Evolutionary conservation across 2,888 invertebrate genomes (phyloP).

Genomic region (Liopterus haemorrhoidalis): DNA sequence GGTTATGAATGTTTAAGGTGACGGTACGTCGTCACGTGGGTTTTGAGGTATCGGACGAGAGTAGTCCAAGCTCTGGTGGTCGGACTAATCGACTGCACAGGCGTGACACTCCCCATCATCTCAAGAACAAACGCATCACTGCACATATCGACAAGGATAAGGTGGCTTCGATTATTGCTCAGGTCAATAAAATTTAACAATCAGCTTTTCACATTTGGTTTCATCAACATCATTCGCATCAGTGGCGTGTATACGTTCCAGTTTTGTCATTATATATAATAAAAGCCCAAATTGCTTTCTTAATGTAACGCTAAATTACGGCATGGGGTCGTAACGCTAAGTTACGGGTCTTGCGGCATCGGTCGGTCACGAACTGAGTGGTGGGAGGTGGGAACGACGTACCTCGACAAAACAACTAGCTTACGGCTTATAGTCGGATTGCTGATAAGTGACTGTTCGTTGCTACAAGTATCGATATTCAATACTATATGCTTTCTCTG

Average conservation of each 20-base stretch:
- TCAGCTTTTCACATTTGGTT: slow-evolving; percentile 16
- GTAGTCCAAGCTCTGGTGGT: slow-evolving; percentile 46
- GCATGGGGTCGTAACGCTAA: slow-evolving; percentile 24
- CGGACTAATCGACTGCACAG: slow-evolving; percentile 69
- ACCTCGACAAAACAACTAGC: too few relatives aligned
- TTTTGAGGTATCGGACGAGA: slow-evolving; percentile 49
- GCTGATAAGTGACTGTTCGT: too few relatives aligned
- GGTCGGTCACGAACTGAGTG: too few relatives aligned
- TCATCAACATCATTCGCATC: slow-evolving; percentile 17
- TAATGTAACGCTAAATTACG: slow-evolving; percentile 21
- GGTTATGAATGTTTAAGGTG: too few relatives aligned
- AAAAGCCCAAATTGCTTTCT: background rate
- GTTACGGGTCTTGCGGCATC: too few relatives aligned
- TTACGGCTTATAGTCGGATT: too few relatives aligned
- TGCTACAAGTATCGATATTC: too few relatives aligned
- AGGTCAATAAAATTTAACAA: slow-evolving; percentile 46
- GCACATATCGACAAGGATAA: slow-evolving; percentile 61
- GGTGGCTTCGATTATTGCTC: slow-evolving; percentile 65
- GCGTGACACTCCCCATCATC: slow-evolving; percentile 97
- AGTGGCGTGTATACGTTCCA: too few relatives aligned
- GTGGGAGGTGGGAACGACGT: too few relatives aligned
- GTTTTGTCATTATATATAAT: too few relatives aligned
- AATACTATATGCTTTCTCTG: too few relatives aligned
- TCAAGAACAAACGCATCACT: slow-evolving; percentile 94
- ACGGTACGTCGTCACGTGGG: slow-evolving; percentile 57